A percentile compares a stretch with the other conserved stretches of the same genome.
Evolutionary conservation across 1,140 invertebrate genomes (phyloP).

Genomic region (Cotesia chilonis): DNA sequence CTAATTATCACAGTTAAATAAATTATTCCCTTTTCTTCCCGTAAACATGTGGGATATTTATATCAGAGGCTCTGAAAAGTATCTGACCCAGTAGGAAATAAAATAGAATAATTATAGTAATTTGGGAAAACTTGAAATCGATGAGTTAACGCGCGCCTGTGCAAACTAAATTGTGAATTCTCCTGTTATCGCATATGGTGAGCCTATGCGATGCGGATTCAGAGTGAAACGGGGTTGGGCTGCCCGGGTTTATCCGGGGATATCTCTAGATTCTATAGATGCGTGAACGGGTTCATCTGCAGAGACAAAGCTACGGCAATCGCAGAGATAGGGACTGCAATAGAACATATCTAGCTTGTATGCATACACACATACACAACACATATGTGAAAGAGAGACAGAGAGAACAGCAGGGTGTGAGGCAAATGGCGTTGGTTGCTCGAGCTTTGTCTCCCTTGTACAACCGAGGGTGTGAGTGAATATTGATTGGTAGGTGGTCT

Average conservation of each 20-base stretch:
- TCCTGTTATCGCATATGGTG: constrained; percentile 37
- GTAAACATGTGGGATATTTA: no score
- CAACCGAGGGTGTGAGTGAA: constrained; percentile 35
- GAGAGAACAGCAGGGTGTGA: constrained; percentile 19
- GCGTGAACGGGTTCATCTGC: constrained; percentile 31
- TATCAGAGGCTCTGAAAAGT: neutral
- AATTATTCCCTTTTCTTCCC: no score
- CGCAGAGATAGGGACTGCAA: neutral
- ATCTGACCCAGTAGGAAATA: neutral
- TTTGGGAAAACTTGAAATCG: constrained; percentile 27
- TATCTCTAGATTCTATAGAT: constrained; percentile 45
- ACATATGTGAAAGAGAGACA: constrained; percentile 23
- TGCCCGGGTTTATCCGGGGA: constrained; percentile 39
- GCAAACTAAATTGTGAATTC: constrained; percentile 40
- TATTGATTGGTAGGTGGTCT: constrained; percentile 47
- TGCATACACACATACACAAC: no score
- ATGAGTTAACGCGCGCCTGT: constrained; percentile 30
- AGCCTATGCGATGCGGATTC: constrained; percentile 33
- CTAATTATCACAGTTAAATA: no score
- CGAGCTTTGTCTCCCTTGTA: neutral
- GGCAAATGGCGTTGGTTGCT: constrained; percentile 16
- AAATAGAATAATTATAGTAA: constrained; percentile 28
- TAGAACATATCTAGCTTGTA: neutral
- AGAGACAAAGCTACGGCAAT: constrained; percentile 13
- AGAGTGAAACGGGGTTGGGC: neutral